These are phyloP conservation scores for Siphonodentalium dalli DNA, from an alignment of 2,888 invertebrate species.

Conservation along the genomic window DNA sequence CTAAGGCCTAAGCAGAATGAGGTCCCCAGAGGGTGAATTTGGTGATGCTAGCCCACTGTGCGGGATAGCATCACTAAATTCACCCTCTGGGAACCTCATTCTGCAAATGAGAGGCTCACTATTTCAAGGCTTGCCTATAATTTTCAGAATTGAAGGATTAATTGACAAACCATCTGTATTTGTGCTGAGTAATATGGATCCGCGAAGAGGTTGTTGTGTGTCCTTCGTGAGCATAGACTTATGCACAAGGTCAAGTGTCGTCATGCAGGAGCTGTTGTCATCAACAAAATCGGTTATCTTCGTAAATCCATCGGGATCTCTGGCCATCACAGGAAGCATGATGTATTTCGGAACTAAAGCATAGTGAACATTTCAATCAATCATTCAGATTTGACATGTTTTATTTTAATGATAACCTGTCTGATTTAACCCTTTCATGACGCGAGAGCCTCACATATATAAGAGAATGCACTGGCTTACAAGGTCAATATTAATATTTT, in stretches of 20 bases:
- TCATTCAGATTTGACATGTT: neutral
- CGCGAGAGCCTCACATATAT: too few relatives aligned
- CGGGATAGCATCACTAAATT: too few relatives aligned
- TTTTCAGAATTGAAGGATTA: too few relatives aligned
- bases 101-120: too few relatives aligned
- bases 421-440: neutral
- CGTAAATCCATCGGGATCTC: slow-evolving; percentile 25
- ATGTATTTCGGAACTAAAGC: slow-evolving; percentile 18
- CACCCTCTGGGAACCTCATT: too few relatives aligned
- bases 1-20: too few relatives aligned
- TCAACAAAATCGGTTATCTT: slow-evolving; percentile 27
- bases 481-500: too few relatives aligned
- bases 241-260: slow-evolving; percentile 28
- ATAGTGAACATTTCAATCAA: neutral
- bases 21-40: too few relatives aligned
- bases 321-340: slow-evolving; percentile 31
- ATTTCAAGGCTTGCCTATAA: too few relatives aligned
- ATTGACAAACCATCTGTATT: slow-evolving; percentile 21
- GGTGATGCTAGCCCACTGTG: too few relatives aligned
- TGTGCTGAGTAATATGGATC: slow-evolving; percentile 30
- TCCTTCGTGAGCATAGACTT: slow-evolving; percentile 33
- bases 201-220: slow-evolving; percentile 30
- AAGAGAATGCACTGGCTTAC: too few relatives aligned
- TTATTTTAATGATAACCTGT: neutral
- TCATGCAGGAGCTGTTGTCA: slow-evolving; percentile 25